A percentile compares a stretch with the other conserved stretches of the same genome.
phyloP scores from a whole-genome alignment of 2,113 vertebrate species.

The Entosphenus tridentatus region DNA sequence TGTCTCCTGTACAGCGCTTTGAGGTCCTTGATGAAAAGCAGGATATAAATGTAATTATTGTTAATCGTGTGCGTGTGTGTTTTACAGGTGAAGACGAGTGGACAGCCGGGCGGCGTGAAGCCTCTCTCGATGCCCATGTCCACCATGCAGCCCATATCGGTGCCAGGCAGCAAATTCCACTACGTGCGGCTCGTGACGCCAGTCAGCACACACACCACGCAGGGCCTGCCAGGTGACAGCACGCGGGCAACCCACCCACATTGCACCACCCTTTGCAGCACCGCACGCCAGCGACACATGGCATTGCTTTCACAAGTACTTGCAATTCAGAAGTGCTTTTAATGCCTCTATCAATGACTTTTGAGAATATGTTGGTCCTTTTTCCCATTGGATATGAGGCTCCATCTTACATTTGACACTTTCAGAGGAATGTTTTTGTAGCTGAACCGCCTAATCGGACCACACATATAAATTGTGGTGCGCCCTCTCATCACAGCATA shows the following conservation, averaged over 20 bases:
- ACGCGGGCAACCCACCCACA: conserved; percentile 32
- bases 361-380: conserved; percentile 3
- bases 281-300: conserved; percentile 17
- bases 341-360: neutral
- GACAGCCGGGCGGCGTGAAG: conserved; percentile 43
- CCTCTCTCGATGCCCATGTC: conserved; percentile 62
- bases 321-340: too few relatives aligned
- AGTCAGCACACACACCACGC: conserved; percentile 26
- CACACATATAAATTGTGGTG: too few relatives aligned
- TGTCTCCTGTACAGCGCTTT: neutral
- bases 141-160: conserved; percentile 74
- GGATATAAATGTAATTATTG: neutral
- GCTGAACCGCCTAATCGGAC: too few relatives aligned
- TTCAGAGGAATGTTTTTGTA: too few relatives aligned
- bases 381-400: neutral
- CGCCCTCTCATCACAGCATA: too few relatives aligned
- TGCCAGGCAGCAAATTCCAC: conserved; percentile 87
- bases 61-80: too few relatives aligned
- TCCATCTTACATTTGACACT: too few relatives aligned
- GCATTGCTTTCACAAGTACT: too few relatives aligned
- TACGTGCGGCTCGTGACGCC: conserved; percentile 89
- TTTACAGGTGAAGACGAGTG: conserved; percentile 29
- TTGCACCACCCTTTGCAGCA: conserved; percentile 39
- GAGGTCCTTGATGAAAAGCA: neutral
- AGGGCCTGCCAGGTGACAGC: conserved; percentile 20